Conservation (phyloP, 2,797 vertebrate genomes). For the Amblyraja radiata region DNA sequence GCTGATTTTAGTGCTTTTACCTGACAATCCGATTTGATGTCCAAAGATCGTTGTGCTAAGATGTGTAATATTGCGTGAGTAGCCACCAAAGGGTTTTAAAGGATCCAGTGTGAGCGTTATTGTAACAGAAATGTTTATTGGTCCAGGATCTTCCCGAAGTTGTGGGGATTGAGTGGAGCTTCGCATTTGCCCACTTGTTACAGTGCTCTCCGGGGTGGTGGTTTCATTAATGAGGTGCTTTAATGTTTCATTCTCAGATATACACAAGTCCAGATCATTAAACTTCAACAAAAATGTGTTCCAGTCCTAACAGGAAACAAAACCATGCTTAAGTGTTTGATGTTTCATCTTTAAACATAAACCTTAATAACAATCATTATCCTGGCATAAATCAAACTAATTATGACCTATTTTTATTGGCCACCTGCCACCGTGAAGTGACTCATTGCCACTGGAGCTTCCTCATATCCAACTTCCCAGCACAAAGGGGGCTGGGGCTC, state of each 20-base stretch:
- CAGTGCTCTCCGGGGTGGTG: conserved; percentile 75
- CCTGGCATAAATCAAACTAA: neutral
- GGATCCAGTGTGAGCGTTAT: conserved; percentile 93
- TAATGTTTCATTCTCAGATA: conserved; percentile 94
- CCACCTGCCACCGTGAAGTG: neutral
- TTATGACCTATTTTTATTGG: neutral
- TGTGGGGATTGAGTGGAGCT: conserved; percentile 79
- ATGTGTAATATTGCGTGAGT: conserved; percentile 92
- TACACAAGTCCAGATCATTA: conserved; percentile 93
- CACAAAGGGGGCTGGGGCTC: too few species aligned
- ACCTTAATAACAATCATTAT: neutral
- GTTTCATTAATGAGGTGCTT: conserved; percentile 91
- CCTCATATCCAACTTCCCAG: too few species aligned
- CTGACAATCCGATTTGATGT: conserved; percentile 85
- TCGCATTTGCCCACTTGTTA: conserved; percentile 76
- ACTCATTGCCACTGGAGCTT: too few species aligned
- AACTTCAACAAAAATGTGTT: conserved; percentile 92
- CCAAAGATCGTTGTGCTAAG: conserved; percentile 83
- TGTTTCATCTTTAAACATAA: neutral
- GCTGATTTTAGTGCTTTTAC: conserved; percentile 51
- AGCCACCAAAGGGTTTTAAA: conserved; percentile 82
- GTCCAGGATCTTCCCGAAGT: conserved; percentile 79
- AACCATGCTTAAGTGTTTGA: neutral
- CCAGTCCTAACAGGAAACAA: conserved; percentile 74
- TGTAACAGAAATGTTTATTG: conserved; percentile 86